Base-by-base conservation (phyloP, 2,797 vertebrate genomes). In the Bovichtus variegatus region DNA sequence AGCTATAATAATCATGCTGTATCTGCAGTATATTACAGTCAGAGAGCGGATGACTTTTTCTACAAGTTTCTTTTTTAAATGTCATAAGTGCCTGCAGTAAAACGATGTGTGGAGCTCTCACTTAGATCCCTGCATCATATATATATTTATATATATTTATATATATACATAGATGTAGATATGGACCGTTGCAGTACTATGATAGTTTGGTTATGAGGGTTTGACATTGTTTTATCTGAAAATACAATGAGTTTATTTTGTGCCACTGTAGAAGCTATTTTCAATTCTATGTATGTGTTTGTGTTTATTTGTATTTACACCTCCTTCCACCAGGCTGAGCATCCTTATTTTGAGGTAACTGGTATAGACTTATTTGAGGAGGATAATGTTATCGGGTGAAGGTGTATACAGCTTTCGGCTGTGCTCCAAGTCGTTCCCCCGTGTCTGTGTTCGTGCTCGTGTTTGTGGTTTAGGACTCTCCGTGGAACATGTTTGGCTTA, bases 1-100 rank as follows among this genome's bases (percentile, higher is more conserved):
- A 72, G 8, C 18, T 38, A 49, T 57, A 75, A 57, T 69, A 79
- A 69, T 71, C 68, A 49, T 43, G 34, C 31, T 58, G 18, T 43
- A 50, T 41, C 15, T 66, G 57, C 43, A 34, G 36, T 72, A 13
- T 0, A n/a, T 6, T 15, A 44, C 47, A 59, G 44, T 38, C 38
- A 60, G 23, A 53, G 27, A 41, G 5, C 60, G 5, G 21, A 34
- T 18, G 43, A 15, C 13, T 64, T 59, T 40, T 12, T 74, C 23
- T 41, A n/a, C 18, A 66, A 21, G 4, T 18, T 59, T 63, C 62
- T 19, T 31, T 82, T 55, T 64, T 19, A 15, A 43, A 74, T 80
- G 66, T 47, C 13, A 29, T 29, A 16, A 58, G 59, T 74, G 36
- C 40, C 51, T 72, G 25, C 43, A 36, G 18, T 63, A 51, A 60